Base-by-base conservation (phyloP, 1,140 invertebrate species). In the Chymomyza costata region DNA sequence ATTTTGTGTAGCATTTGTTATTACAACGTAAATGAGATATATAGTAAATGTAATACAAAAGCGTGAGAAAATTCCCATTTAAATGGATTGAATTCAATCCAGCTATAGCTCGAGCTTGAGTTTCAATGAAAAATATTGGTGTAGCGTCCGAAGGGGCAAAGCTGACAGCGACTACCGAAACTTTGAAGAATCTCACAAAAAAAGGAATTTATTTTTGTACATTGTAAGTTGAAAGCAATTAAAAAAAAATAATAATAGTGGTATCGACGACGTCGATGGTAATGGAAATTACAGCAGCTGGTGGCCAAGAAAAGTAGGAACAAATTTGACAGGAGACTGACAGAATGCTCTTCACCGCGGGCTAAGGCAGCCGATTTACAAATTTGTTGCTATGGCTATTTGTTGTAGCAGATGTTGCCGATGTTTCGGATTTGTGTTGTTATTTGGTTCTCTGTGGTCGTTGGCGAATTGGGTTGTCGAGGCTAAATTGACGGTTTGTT, bases 11-110 rank as follows among this genome's bases (percentile, higher is more conserved):
- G 60, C 62, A 59, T 59, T 71, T 71, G 66, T 63, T 78, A 71
- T 76, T 66, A 71, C 57, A 71, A 38, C 44, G 57, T 64, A 71
- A 76, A 76, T 76, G 57, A 64, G 62, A 71, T 76, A n/a, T 71
- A 53, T 17, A 25, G 21, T 48, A 21, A 17, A 38, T 32, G 38
- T 14, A 21, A 40, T 21, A 17, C 18, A 6, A 16, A n/a, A n/a
- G n/a, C n/a, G n/a, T n/a, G 2, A 2, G 41, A 11, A 6, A 44
- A 16, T 30, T n/a, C n/a, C n/a, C n/a, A n/a, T n/a, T n/a, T n/a
- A n/a, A n/a, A 25, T 10, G 19, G n/a, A 28, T 28, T 14, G 5
- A 11, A 19, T 30, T 21, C 40, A 58, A 45, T 44, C 37, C 3
- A 16, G 31, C n/a, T 10, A 52, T 37, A 38, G n/a, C n/a, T n/a